These are phyloP conservation scores for Bemisia tabaci DNA, from an alignment of 1,140 invertebrate species.

Conservation along the genomic window DNA sequence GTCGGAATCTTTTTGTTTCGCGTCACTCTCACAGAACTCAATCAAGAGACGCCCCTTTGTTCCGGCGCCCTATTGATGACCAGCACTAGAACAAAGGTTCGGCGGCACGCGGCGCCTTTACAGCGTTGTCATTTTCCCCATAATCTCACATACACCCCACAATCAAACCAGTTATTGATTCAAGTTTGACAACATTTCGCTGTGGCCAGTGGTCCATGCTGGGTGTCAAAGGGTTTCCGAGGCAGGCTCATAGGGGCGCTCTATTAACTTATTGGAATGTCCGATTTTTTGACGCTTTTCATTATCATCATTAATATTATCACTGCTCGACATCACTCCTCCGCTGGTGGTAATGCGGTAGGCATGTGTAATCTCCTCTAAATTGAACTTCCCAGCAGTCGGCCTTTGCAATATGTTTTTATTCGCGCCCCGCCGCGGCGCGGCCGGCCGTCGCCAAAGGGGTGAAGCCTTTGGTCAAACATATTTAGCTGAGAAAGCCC, in stretches of 20 bases:
- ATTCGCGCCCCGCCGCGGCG: no score
- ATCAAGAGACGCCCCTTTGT: neutral
- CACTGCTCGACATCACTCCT: neutral
- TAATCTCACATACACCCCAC: no score
- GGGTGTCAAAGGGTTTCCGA: neutral
- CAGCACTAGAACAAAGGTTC: neutral
- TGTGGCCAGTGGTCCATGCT: neutral
- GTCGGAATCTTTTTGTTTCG: neutral
- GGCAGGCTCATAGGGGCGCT: neutral
- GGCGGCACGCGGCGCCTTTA: neutral
- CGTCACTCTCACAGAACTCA: neutral
- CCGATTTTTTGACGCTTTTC: neutral
- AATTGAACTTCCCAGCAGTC: neutral
- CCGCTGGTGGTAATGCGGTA: neutral
- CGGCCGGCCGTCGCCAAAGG: no score
- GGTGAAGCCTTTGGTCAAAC: no score
- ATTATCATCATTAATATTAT: neutral
- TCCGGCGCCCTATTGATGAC: neutral
- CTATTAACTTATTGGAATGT: neutral
- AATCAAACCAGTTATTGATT: no score
- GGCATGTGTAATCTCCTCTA: neutral
- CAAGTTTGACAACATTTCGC: neutral
- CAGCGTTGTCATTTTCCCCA: no score
- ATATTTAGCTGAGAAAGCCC: no score
- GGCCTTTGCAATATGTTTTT: neutral